These are phyloP conservation scores for Macrobrachium nipponense DNA, from an alignment of 1,140 invertebrate genomes.

Conservation along the genomic window DNA sequence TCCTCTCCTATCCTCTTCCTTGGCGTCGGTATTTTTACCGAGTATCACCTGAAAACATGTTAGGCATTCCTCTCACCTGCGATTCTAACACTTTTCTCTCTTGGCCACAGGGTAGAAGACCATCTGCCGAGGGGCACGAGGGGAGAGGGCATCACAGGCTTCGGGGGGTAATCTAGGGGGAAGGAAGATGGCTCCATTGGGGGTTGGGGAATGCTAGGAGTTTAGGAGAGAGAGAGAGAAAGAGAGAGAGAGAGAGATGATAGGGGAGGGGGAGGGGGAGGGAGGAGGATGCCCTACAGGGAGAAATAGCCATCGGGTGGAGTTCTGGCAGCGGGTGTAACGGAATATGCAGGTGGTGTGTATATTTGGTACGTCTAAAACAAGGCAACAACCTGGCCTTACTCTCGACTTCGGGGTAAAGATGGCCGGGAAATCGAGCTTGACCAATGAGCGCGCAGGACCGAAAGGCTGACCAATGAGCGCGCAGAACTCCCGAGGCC, in stretches of 20 bases:
- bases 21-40: slow-evolving; percentile 29
- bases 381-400: slow-evolving; percentile 54
- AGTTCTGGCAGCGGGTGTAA: slow-evolving; percentile 53
- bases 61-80: slow-evolving; percentile 37
- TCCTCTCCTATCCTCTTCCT: background rate
- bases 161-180: background rate
- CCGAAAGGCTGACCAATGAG: background rate
- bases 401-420: slow-evolving; percentile 58
- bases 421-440: slow-evolving; percentile 42
- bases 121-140: background rate
- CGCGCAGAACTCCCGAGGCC: background rate
- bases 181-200: background rate
- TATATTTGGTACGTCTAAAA: slow-evolving; percentile 58
- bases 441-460: slow-evolving; percentile 60
- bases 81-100: slow-evolving; percentile 13
- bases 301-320: background rate
- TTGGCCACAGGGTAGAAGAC: background rate
- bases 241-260: background rate
- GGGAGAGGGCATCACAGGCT: background rate
- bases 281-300: background rate
- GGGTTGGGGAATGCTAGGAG: background rate
- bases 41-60: slow-evolving; percentile 23
- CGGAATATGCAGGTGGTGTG: slow-evolving; percentile 61
- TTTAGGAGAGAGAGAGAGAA: background rate
- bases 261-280: background rate